Percentiles rank a stretch among this genome's conserved stretches.
phyloP scores from a whole-genome alignment of 2,797 vertebrate species.

The Vireo griseus region DNA sequence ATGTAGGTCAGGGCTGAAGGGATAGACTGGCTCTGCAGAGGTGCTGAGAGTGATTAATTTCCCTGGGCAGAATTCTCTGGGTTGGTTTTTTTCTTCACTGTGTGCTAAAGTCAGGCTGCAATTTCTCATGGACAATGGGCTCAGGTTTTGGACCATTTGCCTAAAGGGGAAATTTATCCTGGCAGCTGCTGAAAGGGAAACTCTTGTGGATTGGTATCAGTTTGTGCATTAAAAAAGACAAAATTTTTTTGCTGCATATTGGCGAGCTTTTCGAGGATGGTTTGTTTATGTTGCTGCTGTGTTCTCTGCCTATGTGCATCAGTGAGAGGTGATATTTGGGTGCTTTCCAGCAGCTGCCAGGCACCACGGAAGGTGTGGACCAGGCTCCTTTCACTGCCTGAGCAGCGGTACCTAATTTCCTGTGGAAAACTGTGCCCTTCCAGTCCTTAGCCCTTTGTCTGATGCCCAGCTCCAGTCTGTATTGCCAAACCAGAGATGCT shows the following conservation, averaged over 20 bases:
- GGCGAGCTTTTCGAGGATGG: neutral
- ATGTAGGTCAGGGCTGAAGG: conserved; percentile 47
- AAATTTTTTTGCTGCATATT: neutral
- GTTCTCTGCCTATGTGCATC: neutral
- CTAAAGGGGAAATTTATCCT: conserved; percentile 41
- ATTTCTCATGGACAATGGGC: neutral
- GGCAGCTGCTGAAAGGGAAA: conserved; percentile 27
- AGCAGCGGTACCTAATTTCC: neutral
- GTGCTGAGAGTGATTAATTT: conserved; percentile 42
- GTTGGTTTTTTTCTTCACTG: neutral
- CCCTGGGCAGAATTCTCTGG: neutral
- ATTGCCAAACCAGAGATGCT: neutral
- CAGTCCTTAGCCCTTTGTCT: neutral
- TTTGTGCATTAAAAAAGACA: neutral
- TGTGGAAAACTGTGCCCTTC: neutral
- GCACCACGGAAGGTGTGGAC: neutral
- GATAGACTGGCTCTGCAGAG: conserved; percentile 17
- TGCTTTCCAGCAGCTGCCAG: neutral
- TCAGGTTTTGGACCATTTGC: conserved; percentile 40
- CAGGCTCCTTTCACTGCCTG: neutral
- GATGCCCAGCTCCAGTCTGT: neutral
- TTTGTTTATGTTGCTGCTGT: conserved; percentile 2
- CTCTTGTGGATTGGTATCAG: neutral
- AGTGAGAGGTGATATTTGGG: neutral
- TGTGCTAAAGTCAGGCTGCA: neutral